Evolutionary conservation across 2,888 invertebrate genomes (phyloP).

Genomic region (Zonitis immaculata): DNA sequence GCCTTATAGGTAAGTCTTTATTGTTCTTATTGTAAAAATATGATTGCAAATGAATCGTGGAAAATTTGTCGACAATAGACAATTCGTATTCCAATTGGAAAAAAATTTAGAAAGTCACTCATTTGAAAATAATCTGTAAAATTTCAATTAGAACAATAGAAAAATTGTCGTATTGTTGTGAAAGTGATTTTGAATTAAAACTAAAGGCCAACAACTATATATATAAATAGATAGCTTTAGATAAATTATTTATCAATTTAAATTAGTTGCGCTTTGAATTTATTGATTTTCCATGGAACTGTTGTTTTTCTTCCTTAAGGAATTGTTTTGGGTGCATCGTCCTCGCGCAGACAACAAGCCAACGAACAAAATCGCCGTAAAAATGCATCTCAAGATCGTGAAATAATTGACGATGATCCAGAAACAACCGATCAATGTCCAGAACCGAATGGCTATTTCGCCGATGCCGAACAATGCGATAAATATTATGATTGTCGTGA

Average conservation of each 20-base stretch:
- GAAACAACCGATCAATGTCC: conserved; percentile 69
- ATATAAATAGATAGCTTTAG: too few species aligned
- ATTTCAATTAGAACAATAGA: neutral
- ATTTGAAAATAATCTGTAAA: neutral
- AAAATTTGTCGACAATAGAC: neutral
- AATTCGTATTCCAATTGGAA: too few species aligned
- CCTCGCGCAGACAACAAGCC: conserved; percentile 23
- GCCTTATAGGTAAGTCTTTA: conserved; percentile 26
- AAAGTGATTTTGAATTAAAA: conserved; percentile 26
- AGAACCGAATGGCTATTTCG: conserved; percentile 76
- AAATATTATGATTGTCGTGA: conserved; percentile 80
- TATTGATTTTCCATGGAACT: neutral
- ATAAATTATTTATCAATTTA: too few species aligned
- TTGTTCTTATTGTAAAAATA: too few species aligned
- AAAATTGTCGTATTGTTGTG: conserved; percentile 14
- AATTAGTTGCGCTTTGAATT: neutral
- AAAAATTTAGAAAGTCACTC: neutral
- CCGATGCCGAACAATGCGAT: conserved; percentile 82
- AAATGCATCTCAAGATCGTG: conserved; percentile 8
- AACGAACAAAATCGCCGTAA: conserved; percentile 18
- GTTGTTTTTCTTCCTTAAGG: too few species aligned
- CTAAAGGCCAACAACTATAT: conserved; percentile 28
- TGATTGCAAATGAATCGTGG: too few species aligned
- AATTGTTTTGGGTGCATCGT: conserved; percentile 21
- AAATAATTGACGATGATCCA: conserved; percentile 48